phyloP scores from a whole-genome alignment of 2,113 vertebrate species.

The Tetrax tetrax region DNA sequence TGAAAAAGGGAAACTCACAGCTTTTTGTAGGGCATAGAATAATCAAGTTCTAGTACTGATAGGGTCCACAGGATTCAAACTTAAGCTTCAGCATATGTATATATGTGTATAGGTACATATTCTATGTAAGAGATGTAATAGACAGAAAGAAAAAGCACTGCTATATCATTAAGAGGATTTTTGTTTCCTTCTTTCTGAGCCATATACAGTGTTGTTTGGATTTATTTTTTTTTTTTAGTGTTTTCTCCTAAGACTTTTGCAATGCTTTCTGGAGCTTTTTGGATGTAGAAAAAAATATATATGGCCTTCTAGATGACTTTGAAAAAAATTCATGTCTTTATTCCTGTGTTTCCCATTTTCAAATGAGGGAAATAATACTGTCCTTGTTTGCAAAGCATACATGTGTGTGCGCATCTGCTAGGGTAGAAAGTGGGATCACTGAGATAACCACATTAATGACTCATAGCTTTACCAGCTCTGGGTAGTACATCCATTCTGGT shows the following conservation, averaged over 20 bases:
- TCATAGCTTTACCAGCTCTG: neutral
- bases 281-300: neutral
- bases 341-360: neutral
- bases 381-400: neutral
- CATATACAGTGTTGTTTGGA: neutral
- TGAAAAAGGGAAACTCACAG: neutral
- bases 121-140: neutral
- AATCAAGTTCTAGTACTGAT: neutral
- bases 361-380: neutral
- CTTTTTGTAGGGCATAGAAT: neutral
- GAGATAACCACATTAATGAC: neutral
- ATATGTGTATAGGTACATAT: fast-evolving
- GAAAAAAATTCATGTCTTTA: neutral
- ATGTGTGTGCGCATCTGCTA: neutral
- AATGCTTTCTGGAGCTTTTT: neutral
- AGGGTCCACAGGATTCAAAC: neutral
- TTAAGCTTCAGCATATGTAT: neutral
- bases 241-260: neutral
- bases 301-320: neutral
- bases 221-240: neutral
- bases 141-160: neutral
- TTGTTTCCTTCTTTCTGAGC: neutral
- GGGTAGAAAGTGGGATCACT: neutral
- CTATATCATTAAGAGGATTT: neutral
- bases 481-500: neutral